Evolutionary conservation across 2,113 vertebrate genomes (phyloP).

Genomic region (Oxygymnocypris stewartii): DNA sequence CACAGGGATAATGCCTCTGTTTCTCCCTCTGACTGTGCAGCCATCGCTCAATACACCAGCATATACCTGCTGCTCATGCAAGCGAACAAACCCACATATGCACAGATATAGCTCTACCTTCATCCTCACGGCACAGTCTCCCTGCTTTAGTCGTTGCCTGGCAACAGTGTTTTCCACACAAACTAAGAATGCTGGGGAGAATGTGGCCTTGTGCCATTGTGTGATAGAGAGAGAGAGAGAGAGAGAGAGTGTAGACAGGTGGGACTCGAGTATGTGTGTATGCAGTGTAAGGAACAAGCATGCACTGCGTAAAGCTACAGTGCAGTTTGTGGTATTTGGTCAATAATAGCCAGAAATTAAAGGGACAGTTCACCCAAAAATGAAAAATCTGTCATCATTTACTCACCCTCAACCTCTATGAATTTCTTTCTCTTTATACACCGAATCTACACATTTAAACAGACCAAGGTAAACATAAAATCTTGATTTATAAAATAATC

Average conservation of each 20-base stretch:
- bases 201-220: constrained; percentile 37
- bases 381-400: background rate
- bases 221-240: constrained; percentile 15
- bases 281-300: background rate
- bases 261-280: background rate
- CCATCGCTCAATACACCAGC: background rate
- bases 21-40: background rate
- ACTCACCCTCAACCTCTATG: background rate
- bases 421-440: too few species aligned
- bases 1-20: background rate
- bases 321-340: background rate
- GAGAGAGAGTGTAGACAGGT: constrained; percentile 9
- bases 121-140: constrained; percentile 38
- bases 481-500: background rate
- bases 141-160: constrained; percentile 64
- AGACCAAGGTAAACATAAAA: background rate
- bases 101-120: constrained; percentile 18
- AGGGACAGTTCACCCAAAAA: background rate
- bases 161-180: constrained; percentile 69
- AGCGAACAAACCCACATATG: constrained; percentile 48
- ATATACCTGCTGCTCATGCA: constrained; percentile 36
- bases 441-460: background rate
- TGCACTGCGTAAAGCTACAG: background rate
- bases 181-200: constrained; percentile 50
- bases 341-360: background rate